phyloP scores from a whole-genome alignment of 2,888 invertebrate genomes.

The Hirtodrosophila alboralis region DNA sequence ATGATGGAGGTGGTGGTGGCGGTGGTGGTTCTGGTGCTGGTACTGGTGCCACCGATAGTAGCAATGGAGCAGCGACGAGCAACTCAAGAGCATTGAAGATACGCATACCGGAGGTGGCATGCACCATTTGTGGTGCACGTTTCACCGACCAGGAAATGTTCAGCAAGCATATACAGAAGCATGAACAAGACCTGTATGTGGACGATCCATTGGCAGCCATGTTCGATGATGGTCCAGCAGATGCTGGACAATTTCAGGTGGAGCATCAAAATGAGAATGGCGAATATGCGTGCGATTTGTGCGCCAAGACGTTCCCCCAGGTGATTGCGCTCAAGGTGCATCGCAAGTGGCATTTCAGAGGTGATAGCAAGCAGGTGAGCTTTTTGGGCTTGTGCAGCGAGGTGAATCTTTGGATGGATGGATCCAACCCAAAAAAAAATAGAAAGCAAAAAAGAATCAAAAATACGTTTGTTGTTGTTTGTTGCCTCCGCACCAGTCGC shows the following conservation, averaged over 20 bases:
- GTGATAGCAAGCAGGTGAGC: constrained; percentile 85
- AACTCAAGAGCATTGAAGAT: constrained; percentile 64
- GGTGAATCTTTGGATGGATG: constrained; percentile 56
- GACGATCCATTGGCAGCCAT: constrained; percentile 83
- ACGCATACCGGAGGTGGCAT: constrained; percentile 82
- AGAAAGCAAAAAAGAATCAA: too few species aligned
- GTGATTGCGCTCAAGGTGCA: constrained; percentile 84
- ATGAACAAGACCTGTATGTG: constrained; percentile 83
- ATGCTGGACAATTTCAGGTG: constrained; percentile 83
- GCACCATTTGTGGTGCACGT: constrained; percentile 82
- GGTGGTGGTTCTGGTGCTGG: constrained; percentile 14
- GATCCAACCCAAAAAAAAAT: not conserved
- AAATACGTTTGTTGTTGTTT: constrained; percentile 31
- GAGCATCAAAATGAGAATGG: constrained; percentile 83
- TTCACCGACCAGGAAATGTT: constrained; percentile 83
- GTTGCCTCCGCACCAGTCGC: constrained; percentile 83
- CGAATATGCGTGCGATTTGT: constrained; percentile 84
- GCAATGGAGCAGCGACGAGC: constrained; percentile 28
- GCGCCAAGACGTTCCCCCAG: constrained; percentile 83
- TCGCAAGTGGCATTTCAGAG: constrained; percentile 85
- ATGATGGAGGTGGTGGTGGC: constrained; percentile 38
- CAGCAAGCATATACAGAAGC: constrained; percentile 83
- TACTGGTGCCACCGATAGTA: constrained; percentile 27
- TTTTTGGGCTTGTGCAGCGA: constrained; percentile 82
- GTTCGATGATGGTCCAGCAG: constrained; percentile 83